Base-by-base conservation (phyloP, 2,113 vertebrate species). In the Gracilinanus agilis region DNA sequence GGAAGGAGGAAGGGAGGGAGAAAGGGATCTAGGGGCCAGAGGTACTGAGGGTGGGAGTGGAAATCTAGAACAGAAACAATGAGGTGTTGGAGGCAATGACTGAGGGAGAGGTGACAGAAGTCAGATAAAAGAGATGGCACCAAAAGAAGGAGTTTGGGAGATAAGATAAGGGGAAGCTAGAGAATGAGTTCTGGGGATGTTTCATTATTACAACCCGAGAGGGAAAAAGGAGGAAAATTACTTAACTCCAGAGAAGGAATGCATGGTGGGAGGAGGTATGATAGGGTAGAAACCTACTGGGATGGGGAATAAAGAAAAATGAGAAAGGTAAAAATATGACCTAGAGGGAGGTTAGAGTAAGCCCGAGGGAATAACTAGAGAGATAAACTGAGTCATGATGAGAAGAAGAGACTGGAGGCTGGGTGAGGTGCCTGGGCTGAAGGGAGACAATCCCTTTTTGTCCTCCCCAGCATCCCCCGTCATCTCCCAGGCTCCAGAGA, bases 401-500 rank as follows among this genome's bases (percentile, higher is more conserved):
- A 5, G 53, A 53, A 44, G 13, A 9, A 49, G 23, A 8, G 4
- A 1, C 1, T 54, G 16, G 29, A 5, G 44, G 34, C 44, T 83
- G 0, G 21, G 0, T 6, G 21, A 93, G 25, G 44, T 6, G 0
- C 2, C 9, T 9, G 21, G 10, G 40, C 6, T 83, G 54, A n/a
- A 21, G 3, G 9, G 24, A 8, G 13, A 8, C 21, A 9, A 53
- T 92, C 96, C 96, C 54, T 90, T 54, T n/a, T 88, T 25, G 58
- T 67, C 91, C 53, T 56, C 55, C 94, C 53, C 97, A 99, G 99
- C 99, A 83, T 98, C 99, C 55, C 99, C 99, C 1, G 98, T 98
- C 95, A 99, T 99, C 96, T 98, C 99, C n/a, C 99, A 99, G 96
- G 98, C 99, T 40, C 99, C 99, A 0, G 99, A 99, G 98, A 99